Evolutionary conservation across 2,113 vertebrate species (phyloP).

Genomic region (Dicaeum eximium): DNA sequence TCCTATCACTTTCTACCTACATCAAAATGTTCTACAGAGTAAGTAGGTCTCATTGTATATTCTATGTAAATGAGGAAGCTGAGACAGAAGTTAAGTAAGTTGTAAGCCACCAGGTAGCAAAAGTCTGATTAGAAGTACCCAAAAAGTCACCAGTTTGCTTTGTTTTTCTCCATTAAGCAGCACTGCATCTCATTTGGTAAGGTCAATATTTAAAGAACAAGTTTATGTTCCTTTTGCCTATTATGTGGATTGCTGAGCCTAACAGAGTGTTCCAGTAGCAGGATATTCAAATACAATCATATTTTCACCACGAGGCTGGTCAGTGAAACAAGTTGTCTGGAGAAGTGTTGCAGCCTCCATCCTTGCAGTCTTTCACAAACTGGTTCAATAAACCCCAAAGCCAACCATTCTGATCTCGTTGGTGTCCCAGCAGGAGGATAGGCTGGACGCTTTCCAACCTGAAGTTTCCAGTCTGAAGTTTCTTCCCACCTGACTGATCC

Average conservation of each 20-base stretch:
- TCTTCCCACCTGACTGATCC: not conserved
- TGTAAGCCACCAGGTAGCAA: not conserved
- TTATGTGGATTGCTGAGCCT: not conserved
- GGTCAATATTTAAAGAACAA: not conserved
- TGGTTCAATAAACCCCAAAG: not conserved
- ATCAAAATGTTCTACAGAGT: not conserved
- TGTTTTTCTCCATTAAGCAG: not conserved
- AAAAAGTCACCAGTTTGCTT: not conserved
- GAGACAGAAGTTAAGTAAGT: not conserved
- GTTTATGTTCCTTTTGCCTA: not conserved
- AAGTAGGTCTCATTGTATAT: not conserved
- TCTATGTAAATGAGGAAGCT: not conserved
- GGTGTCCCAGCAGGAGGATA: not conserved
- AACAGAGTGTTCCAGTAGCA: not conserved
- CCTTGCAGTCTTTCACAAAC: not conserved
- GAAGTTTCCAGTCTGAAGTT: too few relatives aligned
- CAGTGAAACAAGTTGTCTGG: not conserved
- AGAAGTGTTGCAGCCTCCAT: not conserved
- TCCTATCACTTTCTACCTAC: not conserved
- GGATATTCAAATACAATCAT: not conserved
- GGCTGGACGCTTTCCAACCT: not conserved
- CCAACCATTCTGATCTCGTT: not conserved
- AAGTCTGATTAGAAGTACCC: not conserved
- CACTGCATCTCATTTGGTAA: not conserved
- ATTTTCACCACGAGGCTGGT: not conserved